Conservation (phyloP, 2,797 vertebrate species). For the Spea hammondii region DNA sequence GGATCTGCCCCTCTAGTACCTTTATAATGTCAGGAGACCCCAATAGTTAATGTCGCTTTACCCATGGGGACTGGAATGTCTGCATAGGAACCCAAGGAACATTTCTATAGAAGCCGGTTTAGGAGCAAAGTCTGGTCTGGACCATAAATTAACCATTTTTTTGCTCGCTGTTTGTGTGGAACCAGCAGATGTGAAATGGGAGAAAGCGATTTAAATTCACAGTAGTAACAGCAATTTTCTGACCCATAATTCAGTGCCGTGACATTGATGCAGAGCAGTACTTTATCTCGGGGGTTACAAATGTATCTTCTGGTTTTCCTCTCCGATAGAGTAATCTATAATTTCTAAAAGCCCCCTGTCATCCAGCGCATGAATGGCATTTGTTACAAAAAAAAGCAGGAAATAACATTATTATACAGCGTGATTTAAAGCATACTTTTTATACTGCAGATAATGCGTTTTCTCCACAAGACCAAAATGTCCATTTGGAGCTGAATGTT, state of each 20-base stretch:
- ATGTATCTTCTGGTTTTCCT: slow-evolving; percentile 7
- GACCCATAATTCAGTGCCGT: not conserved
- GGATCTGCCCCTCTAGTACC: too few relatives aligned
- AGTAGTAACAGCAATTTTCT: not conserved
- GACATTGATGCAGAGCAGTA: not conserved
- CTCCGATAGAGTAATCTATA: not conserved
- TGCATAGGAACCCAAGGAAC: too few relatives aligned
- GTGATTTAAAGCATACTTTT: slow-evolving; percentile 2
- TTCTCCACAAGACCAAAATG: not conserved
- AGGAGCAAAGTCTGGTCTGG: too few relatives aligned
- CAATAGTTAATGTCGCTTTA: too few relatives aligned
- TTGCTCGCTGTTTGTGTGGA: not conserved
- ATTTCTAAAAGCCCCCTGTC: slow-evolving; percentile 9
- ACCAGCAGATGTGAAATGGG: not conserved
- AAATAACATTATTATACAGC: slow-evolving; percentile 16
- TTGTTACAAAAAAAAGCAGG: slow-evolving; percentile 20
- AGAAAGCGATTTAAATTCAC: not conserved
- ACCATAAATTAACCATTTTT: too few relatives aligned
- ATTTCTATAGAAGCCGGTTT: too few relatives aligned
- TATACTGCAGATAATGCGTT: not conserved
- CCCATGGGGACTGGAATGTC: too few relatives aligned
- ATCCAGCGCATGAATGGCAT: not conserved
- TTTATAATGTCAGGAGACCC: too few relatives aligned
- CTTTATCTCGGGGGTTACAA: slow-evolving; percentile 4
- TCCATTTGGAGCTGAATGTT: slow-evolving; percentile 1